Evolutionary conservation across 2,797 vertebrate species (phyloP), one percentile per base, ranked within the genome.

Genomic region (Antrozous pallidus): DNA sequence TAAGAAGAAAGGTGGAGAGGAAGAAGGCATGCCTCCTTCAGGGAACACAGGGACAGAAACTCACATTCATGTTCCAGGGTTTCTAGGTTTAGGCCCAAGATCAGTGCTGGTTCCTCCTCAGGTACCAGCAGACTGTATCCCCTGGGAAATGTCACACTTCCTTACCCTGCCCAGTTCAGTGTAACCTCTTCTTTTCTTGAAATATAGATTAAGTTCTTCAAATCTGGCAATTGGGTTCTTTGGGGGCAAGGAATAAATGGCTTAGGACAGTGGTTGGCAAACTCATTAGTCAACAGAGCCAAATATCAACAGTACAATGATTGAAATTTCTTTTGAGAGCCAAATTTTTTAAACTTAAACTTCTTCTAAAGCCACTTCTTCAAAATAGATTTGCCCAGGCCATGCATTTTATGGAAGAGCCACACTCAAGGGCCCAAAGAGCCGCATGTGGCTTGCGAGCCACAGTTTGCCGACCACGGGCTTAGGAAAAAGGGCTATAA

Each of bases 1-100:
- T 86, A 89, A 93, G 88, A 75, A 88, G 69, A 88, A n/a, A 78
- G 85, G 18, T 78, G 58, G 79, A 42, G 63, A 90, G 80, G 78
- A 85, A 92, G 45, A 69, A 65, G 16, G 0, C 24, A 18, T 38
- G 16, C 24, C 38, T 89, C 40, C n/a, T 80, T 47, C 24, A 0
- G 0, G 36, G 78, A 67, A 24, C 77, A 14, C 61, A 65, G 28
- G 83, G 45, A 82, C 69, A 51, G 26, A 81, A 61, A 49, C 5
- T 18, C 12, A n/a, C 71, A 79, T 49, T 31, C 49, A 26, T 91
- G 42, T 58, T 63, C 28, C 45, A 83, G 71, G 74, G 33, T 7
- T 78, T 81, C 61, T 70, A 40, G 11, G 33, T 83, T 42, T 70
- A 54, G 81, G 28, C 56, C 90, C 78, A 16, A 42, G 49, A 87